phyloP scores from a whole-genome alignment of 2,113 vertebrate species.

The Rhinichthys klamathensis region DNA sequence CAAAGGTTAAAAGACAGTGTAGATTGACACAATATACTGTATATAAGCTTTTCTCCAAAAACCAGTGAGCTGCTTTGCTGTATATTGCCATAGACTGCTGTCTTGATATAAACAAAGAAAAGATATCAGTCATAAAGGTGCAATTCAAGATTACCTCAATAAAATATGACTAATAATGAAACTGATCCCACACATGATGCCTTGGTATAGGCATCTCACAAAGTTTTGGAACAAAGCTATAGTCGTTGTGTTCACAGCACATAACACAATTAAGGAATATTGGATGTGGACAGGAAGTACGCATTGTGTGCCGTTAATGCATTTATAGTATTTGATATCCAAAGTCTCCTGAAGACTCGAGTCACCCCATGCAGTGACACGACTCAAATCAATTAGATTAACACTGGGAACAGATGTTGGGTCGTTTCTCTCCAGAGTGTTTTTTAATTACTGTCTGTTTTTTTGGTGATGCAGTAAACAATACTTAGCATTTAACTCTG shows the following conservation, averaged over 20 bases:
- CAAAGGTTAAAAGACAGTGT: background rate
- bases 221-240: background rate
- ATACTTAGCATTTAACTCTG: slow-evolving; percentile 29
- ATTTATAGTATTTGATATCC: background rate
- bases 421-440: slow-evolving; percentile 39
- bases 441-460: slow-evolving; percentile 51
- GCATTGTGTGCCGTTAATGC: background rate
- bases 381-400: slow-evolving; percentile 49
- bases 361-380: slow-evolving; percentile 40
- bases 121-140: background rate
- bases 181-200: background rate
- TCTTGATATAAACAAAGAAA: background rate
- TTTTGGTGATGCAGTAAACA: slow-evolving; percentile 26
- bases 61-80: background rate
- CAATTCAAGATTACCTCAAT: background rate
- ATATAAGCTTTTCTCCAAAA: background rate
- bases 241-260: background rate
- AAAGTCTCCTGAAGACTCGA: slow-evolving; percentile 12
- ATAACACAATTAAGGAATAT: slow-evolving; percentile 12
- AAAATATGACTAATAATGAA: background rate
- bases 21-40: background rate
- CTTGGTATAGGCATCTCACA: background rate
- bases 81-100: background rate
- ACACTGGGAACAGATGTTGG: slow-evolving; percentile 52
- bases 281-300: slow-evolving; percentile 21